Evolutionary conservation across 2,888 invertebrate genomes (phyloP), one percentile per base, ranked within the genome.

Genomic region (Homarus gammarus): DNA sequence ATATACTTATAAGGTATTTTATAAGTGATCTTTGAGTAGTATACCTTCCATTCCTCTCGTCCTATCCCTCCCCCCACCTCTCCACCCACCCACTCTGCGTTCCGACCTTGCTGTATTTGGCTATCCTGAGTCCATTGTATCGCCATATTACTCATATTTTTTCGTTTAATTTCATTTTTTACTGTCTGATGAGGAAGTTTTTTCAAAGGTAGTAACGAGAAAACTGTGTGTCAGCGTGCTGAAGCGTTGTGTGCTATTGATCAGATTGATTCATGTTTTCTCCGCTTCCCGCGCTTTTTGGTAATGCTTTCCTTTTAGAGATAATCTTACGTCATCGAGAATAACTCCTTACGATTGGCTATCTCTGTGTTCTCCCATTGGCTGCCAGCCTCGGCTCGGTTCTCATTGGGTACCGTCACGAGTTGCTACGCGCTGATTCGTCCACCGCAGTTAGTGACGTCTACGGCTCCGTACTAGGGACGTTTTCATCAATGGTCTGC

Each of bases 401-500:
- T 38, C 27, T 75, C 72, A 75, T 87, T 75, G 86, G 82, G n/a
- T 31, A 15, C 40, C 40, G 72, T 75, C 82, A 40, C 18, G 22
- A 61, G 27, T n/a, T 2, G n/a, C 64, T 33, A 33, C 70, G 70
- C 70, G 33, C 36, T 31, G 87, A 87, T 82, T 87, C 75, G 87
- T 36, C 22, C 40, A 15, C n/a, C n/a, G 22, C 36, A 27, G 73
- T 31, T 36, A n/a, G 38, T 87, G 87, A 87, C 87, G 82, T 87
- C 15, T 22, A 70, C 49, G 56, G 70, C 72, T 56, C 87, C 87
- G 87, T 87, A 87, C 87, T 72, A 85, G 85, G 87, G 87, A 87
- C 87, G 87, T 87, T 87, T 87, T 87, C 87, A 87, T 87, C 87
- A 87, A 87, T 87, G 87, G 87, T 87, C 87, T 87, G 87, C 87